phyloP scores from a whole-genome alignment of 2,797 vertebrate genomes.

The Ictinia mississippiensis region DNA sequence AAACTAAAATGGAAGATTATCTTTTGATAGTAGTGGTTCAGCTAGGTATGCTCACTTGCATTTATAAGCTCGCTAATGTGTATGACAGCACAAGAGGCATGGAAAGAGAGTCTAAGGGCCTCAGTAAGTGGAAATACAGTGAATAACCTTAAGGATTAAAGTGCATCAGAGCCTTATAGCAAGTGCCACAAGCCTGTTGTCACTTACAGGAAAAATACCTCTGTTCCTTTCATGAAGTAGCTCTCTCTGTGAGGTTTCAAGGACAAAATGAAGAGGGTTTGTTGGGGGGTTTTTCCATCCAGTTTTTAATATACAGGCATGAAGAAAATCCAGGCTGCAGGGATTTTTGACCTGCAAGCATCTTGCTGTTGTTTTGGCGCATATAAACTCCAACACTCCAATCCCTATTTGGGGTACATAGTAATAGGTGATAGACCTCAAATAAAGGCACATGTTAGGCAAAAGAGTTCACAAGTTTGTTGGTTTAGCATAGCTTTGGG shows the following conservation, averaged over 20 bases:
- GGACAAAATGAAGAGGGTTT: background rate
- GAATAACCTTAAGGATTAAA: background rate
- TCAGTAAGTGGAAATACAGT: background rate
- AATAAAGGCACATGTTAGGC: background rate
- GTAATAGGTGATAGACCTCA: background rate
- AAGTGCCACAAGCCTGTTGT: background rate
- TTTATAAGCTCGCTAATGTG: background rate
- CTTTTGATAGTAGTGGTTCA: background rate
- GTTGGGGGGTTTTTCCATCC: background rate
- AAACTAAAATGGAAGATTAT: background rate
- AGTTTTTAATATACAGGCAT: background rate
- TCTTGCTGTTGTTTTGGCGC: background rate
- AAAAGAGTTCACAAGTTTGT: background rate
- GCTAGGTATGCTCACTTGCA: background rate
- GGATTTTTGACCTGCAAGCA: background rate
- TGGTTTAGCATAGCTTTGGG: background rate
- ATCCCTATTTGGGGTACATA: fast-evolving
- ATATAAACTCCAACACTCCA: background rate
- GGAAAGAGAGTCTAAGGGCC: background rate
- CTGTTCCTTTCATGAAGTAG: background rate
- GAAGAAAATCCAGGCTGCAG: background rate
- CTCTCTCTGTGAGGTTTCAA: background rate
- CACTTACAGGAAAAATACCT: background rate
- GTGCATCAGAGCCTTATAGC: background rate
- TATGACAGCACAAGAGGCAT: background rate